Base-by-base conservation (phyloP, 2,797 vertebrate species). In the Sarcoramphus papa region DNA sequence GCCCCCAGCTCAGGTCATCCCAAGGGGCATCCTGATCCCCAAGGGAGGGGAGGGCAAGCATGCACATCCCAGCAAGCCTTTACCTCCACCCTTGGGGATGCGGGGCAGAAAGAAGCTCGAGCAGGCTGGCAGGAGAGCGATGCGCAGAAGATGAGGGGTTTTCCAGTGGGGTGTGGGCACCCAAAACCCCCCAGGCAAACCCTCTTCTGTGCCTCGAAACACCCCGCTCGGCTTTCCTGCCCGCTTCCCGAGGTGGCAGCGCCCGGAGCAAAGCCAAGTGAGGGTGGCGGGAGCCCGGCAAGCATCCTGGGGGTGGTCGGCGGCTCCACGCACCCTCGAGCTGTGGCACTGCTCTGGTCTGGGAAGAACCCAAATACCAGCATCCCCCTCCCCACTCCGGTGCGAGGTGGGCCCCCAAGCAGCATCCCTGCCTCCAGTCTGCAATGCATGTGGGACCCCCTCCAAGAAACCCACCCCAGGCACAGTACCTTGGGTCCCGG, bases 401-500 rank as follows among this genome's bases (percentile, higher is more conserved):
- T 6, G 10, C 1, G 2, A 30, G 56, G 18, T 10, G 24, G 24
- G 4, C n/a, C 35, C 30, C 22, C 8, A 24, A 4, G 40, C 12
- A 57, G 16, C 41, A 70, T n/a, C 64, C 50, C 64, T 50, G 65
- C 41, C 50, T 40, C 54, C 57, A 41, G 18, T 6, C 22, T 75
- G 28, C 65, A 75, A 23, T 4, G 2, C 22, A 23, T 0, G 1
- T 15, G 28, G 45, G 12, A 69, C 7, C 4, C 16, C 27, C 47
- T 7, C 14, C 9, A 57, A 81, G 35, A 85, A 10, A 19, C 41
- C 41, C 3, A 3, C 4, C 4, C 40, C 15, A 33, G 27, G 11
- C 43, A 83, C 60, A 22, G 47, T 94, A 99, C 99, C 99, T 99
- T 99, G 91, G 98, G 87, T 97, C 99, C 99, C 2, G 98, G 97